Evolutionary conservation across 2,797 vertebrate species (phyloP).

Genomic region (Micropoecilia bifurca): DNA sequence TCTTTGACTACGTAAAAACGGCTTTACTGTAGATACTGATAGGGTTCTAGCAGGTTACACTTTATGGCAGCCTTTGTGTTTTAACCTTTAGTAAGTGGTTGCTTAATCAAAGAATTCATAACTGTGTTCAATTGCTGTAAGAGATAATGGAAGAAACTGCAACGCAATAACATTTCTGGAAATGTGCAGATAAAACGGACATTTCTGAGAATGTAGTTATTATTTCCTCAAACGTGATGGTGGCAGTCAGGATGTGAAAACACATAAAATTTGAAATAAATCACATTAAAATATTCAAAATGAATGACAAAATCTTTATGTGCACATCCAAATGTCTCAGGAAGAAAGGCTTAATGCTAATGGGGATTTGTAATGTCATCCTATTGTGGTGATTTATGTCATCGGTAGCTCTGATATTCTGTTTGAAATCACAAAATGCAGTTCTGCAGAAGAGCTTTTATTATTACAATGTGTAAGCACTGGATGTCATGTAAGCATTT

Average conservation of each 20-base stretch:
- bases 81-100: neutral
- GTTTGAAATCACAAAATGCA: slow-evolving; percentile 56
- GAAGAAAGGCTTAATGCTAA: slow-evolving; percentile 35
- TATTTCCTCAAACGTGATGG: neutral
- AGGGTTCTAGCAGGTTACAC: neutral
- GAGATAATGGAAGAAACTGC: neutral
- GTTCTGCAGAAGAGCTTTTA: slow-evolving; percentile 50
- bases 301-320: slow-evolving; percentile 28
- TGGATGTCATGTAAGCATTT: slow-evolving; percentile 47
- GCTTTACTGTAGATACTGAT: neutral
- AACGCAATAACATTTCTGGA: neutral
- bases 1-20: neutral
- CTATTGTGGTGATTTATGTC: slow-evolving; percentile 46
- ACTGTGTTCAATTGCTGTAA: neutral
- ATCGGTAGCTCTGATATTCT: slow-evolving; percentile 51
- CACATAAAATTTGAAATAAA: neutral
- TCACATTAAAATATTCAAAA: slow-evolving; percentile 13
- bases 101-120: neutral
- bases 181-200: neutral
- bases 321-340: slow-evolving; percentile 18
- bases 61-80: neutral
- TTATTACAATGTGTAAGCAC: slow-evolving; percentile 55
- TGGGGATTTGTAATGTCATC: slow-evolving; percentile 31
- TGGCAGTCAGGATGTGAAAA: slow-evolving; percentile 3
- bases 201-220: neutral